phyloP scores from a whole-genome alignment of 2,888 invertebrate genomes.

The Sacculina carcini region DNA sequence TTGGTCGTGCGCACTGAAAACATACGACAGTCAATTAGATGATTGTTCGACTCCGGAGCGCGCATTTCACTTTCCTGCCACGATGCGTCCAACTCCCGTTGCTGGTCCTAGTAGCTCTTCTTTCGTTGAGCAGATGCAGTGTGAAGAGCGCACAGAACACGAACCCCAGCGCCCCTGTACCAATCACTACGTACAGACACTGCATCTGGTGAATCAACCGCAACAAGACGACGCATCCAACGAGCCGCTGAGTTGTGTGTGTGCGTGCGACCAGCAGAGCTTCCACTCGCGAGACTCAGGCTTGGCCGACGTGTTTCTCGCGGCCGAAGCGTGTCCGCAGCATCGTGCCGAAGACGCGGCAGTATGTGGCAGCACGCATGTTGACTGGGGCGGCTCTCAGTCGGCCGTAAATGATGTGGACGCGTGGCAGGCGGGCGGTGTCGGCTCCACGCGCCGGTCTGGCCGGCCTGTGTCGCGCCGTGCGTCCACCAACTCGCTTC shows the following conservation, averaged over 20 bases:
- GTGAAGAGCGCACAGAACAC: too few relatives aligned
- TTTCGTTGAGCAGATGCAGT: too few relatives aligned
- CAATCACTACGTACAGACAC: constrained; percentile 10
- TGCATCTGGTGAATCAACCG: constrained; percentile 6
- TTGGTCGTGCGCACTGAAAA: too few relatives aligned
- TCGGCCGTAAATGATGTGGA: background rate
- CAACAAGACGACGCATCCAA: background rate
- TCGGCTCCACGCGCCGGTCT: background rate
- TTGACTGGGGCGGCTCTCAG: background rate
- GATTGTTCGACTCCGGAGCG: too few relatives aligned
- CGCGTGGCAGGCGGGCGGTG: background rate
- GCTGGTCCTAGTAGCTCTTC: too few relatives aligned
- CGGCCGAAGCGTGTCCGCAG: constrained; percentile 26
- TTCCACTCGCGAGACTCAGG: constrained; percentile 41
- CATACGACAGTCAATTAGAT: too few relatives aligned
- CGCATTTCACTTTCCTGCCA: too few relatives aligned
- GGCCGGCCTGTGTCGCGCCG: constrained; percentile 7
- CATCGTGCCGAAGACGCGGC: constrained; percentile 16
- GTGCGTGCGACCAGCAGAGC: constrained; percentile 11
- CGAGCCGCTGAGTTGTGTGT: background rate
- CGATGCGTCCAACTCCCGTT: too few relatives aligned
- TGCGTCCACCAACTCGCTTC: constrained; percentile 9
- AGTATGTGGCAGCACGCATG: background rate
- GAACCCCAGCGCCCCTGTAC: background rate
- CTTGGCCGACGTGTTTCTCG: constrained; percentile 36